Conservation (phyloP, 2,888 invertebrate species). For the Lepidocyrtinus sp. region DNA sequence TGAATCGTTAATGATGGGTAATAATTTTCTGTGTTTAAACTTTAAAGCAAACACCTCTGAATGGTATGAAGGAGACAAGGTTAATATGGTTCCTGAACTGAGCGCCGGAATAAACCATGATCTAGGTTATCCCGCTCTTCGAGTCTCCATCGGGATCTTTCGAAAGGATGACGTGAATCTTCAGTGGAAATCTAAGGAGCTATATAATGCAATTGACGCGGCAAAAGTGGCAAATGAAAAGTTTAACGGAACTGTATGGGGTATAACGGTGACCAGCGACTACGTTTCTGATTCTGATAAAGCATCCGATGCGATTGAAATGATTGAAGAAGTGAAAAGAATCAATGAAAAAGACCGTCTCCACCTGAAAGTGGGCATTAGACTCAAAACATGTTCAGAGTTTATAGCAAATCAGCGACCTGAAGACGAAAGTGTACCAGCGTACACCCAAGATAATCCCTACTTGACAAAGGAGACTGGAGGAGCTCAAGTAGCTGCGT, state of each 20-base stretch:
- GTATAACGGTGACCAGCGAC: slow-evolving; percentile 52
- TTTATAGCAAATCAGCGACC: slow-evolving; percentile 23
- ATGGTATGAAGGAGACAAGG: slow-evolving; percentile 51
- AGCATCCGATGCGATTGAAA: slow-evolving; percentile 32
- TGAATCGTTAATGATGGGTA: too few relatives aligned
- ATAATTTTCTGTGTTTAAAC: too few relatives aligned
- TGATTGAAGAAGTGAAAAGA: slow-evolving; percentile 31
- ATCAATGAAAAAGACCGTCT: slow-evolving; percentile 26
- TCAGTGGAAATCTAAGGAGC: slow-evolving; percentile 44
- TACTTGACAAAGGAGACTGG: too few relatives aligned
- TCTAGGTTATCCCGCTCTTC: slow-evolving; percentile 27
- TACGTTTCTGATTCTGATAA: slow-evolving; percentile 11
- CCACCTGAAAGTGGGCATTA: slow-evolving; percentile 46
- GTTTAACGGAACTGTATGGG: slow-evolving; percentile 56
- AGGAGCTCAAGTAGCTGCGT: too few relatives aligned
- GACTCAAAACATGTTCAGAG: slow-evolving; percentile 35
- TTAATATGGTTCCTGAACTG: slow-evolving; percentile 25
- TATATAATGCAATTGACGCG: slow-evolving; percentile 51
- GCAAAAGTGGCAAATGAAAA: slow-evolving; percentile 47
- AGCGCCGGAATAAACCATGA: slow-evolving; percentile 52
- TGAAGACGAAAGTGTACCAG: slow-evolving; percentile 21
- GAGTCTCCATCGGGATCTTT: slow-evolving; percentile 46
- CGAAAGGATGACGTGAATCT: slow-evolving; percentile 36
- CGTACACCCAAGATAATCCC: not conserved
- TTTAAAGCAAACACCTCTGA: slow-evolving; percentile 35